Percentiles rank a stretch among this genome's conserved stretches.
Conservation (phyloP, 2,113 vertebrate species). For the Aldabrachelys gigantea region DNA sequence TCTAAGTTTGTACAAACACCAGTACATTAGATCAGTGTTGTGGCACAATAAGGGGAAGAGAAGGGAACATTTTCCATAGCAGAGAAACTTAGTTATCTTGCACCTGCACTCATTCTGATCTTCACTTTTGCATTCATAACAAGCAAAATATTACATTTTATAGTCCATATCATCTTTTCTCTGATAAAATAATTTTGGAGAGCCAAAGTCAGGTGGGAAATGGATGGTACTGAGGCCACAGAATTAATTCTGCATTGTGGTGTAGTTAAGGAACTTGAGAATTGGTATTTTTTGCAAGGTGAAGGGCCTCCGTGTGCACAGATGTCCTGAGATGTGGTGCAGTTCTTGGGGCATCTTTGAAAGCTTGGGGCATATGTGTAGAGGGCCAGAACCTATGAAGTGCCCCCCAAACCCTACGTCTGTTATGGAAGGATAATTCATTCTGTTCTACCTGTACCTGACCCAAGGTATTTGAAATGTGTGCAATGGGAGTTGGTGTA, state of each 20-base stretch:
- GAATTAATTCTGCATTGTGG: not conserved
- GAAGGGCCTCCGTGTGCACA: constrained; percentile 14
- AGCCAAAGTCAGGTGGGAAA: not conserved
- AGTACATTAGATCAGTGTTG: not conserved
- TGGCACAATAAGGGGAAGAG: not conserved
- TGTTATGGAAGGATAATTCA: not conserved
- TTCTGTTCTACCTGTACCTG: not conserved
- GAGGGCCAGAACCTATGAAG: not conserved
- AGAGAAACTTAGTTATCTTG: not conserved
- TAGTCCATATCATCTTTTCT: not conserved
- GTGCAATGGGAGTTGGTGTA: not conserved
- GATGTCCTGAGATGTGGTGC: constrained; percentile 1
- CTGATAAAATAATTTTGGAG: not conserved
- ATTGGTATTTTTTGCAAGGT: constrained; percentile 8
- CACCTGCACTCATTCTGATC: accelerated
- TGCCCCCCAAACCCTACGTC: not conserved
- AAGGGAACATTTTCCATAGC: not conserved
- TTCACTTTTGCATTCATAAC: not conserved
- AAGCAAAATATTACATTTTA: not conserved
- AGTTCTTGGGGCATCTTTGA: not conserved
- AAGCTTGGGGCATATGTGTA: not conserved
- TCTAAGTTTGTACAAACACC: constrained; percentile 10
- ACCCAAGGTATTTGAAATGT: not conserved
- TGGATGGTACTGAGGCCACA: not conserved
- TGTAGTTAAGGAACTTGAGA: not conserved